Conservation (phyloP, 2,113 vertebrate genomes). For the Redunca redunca region DNA sequence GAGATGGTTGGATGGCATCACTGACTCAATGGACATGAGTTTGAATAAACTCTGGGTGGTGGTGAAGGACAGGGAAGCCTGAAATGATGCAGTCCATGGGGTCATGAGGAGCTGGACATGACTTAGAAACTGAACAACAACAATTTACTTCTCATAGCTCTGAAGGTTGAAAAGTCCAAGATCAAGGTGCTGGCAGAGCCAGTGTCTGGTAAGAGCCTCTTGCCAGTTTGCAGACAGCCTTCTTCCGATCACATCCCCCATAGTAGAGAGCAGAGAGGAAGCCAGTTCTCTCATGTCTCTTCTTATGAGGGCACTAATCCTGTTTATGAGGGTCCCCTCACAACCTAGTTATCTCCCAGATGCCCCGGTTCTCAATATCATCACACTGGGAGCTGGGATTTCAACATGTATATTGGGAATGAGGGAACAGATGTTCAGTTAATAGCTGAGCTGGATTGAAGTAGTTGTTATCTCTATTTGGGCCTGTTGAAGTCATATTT, state of each 20-base stretch:
- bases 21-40: not conserved
- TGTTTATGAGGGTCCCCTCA: not conserved
- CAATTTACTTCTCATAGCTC: not conserved
- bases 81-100: not conserved
- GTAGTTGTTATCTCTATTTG: not conserved
- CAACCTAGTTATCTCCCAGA: not conserved
- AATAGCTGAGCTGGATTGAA: not conserved
- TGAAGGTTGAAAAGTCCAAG: not conserved
- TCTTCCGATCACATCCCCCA: fast-evolving
- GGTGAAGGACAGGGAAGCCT: not conserved
- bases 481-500: not conserved
- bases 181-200: not conserved
- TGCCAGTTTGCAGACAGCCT: not conserved
- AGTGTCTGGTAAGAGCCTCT: not conserved
- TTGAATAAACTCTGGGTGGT: not conserved
- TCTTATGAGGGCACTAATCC: not conserved
- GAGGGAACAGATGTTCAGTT: not conserved
- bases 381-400: not conserved
- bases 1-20: not conserved
- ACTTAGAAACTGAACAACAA: not conserved
- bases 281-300: not conserved
- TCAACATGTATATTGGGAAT: not conserved
- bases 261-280: not conserved
- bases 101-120: not conserved
- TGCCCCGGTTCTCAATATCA: fast-evolving